Base-by-base conservation (phyloP, 2,797 vertebrate genomes). In the Hyperoplus lanceolatus region DNA sequence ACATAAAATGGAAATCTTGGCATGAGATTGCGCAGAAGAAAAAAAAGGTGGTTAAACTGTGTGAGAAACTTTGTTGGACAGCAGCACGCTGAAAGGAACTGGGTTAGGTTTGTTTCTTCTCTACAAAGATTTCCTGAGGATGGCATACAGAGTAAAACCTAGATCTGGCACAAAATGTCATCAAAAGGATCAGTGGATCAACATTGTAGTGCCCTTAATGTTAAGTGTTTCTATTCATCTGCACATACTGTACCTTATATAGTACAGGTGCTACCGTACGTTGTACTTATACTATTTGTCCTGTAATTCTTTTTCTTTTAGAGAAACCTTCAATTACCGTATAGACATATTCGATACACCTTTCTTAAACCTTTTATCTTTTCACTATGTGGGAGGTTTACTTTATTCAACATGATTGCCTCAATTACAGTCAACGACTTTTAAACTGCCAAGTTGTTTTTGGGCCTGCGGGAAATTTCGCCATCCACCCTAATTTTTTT, bases 1-100 rank as follows among this genome's bases (percentile, higher is more conserved):
- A 91, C 83, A 92, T 92, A 91, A 92, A 93, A 91, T 80, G 71
- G 77, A 91, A 92, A 75, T 82, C 82, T 91, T 89, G 91, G 90
- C 87, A 81, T 89, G 80, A 87, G 81, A 86, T 85, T 86, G 64
- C 88, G 85, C 84, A 74, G 81, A 77, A 13, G 38, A 14, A 39
- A 65, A 62, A 82, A 70, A 48, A 62, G 14, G 71, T 70, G 62
- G 78, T 86, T 81, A 87, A 84, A 89, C 79, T 79, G 64, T 82
- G 77, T 74, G 77, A 83, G 80, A 84, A 83, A 87, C 74, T 79
- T 67, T 73, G 66, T 79, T 84, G 70, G 71, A 82, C 39, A 46
- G 68, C 56, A 48, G 50, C 66, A 77, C 41, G 21, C 10, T 75
- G 75, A 61, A 56, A 75, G 10, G 29, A 79, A 43, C 45, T 45